Evolutionary conservation across 2,113 vertebrate genomes (phyloP).

Genomic region (Irena cyanogastra): DNA sequence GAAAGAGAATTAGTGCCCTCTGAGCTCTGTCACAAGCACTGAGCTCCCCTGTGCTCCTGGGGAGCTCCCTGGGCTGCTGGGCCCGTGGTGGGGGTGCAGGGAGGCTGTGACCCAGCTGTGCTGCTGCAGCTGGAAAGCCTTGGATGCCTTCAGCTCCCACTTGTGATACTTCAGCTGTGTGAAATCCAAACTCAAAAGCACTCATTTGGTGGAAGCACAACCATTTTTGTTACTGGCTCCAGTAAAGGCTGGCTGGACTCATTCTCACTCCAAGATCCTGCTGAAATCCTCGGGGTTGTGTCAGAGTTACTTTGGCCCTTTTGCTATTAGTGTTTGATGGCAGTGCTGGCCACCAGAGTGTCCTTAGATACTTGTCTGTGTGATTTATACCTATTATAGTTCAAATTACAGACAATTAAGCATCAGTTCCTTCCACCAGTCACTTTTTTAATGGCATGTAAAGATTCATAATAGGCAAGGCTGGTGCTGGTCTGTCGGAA

Average conservation of each 20-base stretch:
- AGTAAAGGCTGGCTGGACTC: neutral
- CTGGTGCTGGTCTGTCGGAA: neutral
- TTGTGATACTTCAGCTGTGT: neutral
- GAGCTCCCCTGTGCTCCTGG: neutral
- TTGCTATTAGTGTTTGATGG: neutral
- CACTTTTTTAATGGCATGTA: neutral
- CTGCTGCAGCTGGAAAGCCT: neutral
- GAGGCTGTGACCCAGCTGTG: neutral
- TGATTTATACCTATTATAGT: neutral
- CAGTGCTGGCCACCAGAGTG: neutral
- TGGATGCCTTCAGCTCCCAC: neutral
- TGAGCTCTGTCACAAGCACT: neutral
- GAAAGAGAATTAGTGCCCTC: neutral
- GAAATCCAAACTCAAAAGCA: neutral
- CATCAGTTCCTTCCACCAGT: neutral
- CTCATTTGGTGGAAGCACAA: neutral
- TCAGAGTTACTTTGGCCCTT: neutral
- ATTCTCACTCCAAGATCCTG: neutral
- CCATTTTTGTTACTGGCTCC: neutral
- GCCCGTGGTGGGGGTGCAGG: neutral
- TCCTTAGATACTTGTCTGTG: neutral
- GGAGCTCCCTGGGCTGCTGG: rapidly evolving
- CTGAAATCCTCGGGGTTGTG: neutral
- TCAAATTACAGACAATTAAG: neutral
- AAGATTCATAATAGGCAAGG: neutral